Evolutionary conservation across 2,113 vertebrate species (phyloP), one percentile per base, ranked within the genome.

Genomic region (Indicator indicator): DNA sequence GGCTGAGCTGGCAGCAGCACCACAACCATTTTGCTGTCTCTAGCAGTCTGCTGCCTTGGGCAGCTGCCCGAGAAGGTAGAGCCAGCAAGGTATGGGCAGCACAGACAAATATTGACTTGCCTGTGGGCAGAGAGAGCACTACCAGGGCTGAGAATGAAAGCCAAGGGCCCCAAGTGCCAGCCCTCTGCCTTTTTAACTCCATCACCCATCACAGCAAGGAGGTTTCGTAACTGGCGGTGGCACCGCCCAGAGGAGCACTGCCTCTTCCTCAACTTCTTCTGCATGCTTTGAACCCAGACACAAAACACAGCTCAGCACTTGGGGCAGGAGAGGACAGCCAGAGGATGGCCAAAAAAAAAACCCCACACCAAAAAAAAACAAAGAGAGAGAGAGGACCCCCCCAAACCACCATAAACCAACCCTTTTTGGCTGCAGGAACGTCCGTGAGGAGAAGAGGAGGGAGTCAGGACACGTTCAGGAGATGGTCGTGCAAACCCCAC

Each of bases 351-450:
- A 16, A 42, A 42, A 42, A 14, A 13, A 52, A 68, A n/a, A 58
- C 65, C 28, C 16, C n/a, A 12, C 48, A 20, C 48, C 48, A 18
- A 17, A 46, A 46, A 2, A 40, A 65, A 28, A 48, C 1, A 48
- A 7, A 36, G 36, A 36, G 36, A 36, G 36, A 36, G 36, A 36
- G 36, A 36, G 36, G 36, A 36, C 36, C 11, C 42, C 42, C 42
- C 42, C 42, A 42, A 42, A 42, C 14, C 20, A 17, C 3, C 42
- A 14, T 2, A 36, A 48, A 24, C 6, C 38, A 33, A 3, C 18
- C 21, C 19, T 8, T 4, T 9, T 24, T 17, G 9, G 0, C 3
- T 4, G 27, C 14, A 24, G 44, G 50, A 27, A n/a, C 0, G 1
- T 0, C 17, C 1, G 1, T 0, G 52, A 71, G 82, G 55, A 63